Evolutionary conservation across 92 coral and sea anemone genomes (phyloP), one percentile per base, ranked within the genome.

Genomic region (Metridium senile): DNA sequence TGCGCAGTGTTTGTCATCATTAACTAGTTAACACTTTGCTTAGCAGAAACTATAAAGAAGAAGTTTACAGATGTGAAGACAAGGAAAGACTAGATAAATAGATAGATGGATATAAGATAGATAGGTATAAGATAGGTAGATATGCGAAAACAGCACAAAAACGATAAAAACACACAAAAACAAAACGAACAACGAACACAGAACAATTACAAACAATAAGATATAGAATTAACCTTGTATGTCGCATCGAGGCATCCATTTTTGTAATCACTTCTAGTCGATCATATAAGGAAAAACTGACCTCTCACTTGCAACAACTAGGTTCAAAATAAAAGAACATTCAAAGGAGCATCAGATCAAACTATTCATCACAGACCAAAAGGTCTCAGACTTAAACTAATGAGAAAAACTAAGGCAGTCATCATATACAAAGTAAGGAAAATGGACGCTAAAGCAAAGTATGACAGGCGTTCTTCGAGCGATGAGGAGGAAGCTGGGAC

Each of bases 1-100:
- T 88, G 97, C 97, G 91, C 97, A 91, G 97, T 91, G 97, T 88
- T 91, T 80, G 85, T 91, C 97, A 91, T 91, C 97, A 91, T 71
- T 47, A 91, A 91, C 97, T 85, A 84, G 90, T 85, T 78, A 53
- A 69, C 58, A 75, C 80, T 16, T 23, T 27, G 63, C 61, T 13
- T 31, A 34, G 26, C n/a, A 25, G 19, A 73, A 34, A n/a, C n/a
- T n/a, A n/a, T n/a, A n/a, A 22, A 18, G 33, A 28, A 34, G 7
- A 26, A 27, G 22, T 11, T 26, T 30, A 69, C 11, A 7, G 72
- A 52, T 11, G 57, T 18, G 61, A 26, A 43, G 9, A 31, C 30
- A 33, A 39, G 27, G 66, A 1, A 31, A 81, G 33, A 30, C 25
- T 11, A 17, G 6, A 18, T 1, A 74, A 32, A 78, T 59, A 78